phyloP scores from a whole-genome alignment of 2,888 invertebrate species.

The Odontothrips loti region DNA sequence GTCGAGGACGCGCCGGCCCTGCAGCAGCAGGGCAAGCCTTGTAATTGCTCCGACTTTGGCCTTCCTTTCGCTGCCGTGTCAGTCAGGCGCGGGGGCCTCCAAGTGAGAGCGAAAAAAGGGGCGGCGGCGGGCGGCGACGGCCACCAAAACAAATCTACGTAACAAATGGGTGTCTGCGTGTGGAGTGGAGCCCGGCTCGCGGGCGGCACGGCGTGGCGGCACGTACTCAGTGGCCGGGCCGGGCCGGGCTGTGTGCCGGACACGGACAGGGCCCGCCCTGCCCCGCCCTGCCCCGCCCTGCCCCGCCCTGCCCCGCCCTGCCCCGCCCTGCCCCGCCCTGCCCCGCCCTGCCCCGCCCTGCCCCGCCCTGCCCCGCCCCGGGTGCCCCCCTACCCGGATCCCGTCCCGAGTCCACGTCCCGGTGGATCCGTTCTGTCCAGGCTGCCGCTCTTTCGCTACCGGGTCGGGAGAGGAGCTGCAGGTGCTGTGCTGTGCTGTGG shows the following conservation, averaged over 20 bases:
- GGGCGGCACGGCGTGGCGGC: neutral
- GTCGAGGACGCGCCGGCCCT: neutral
- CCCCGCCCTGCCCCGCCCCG: too few species aligned
- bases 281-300: too few species aligned
- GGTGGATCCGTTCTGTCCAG: too few species aligned
- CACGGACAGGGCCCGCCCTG: too few species aligned
- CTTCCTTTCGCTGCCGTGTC: constrained; percentile 23
- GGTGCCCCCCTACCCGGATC: too few species aligned
- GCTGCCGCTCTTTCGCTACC: too few species aligned
- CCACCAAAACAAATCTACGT: neutral
- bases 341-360: too few species aligned
- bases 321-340: too few species aligned
- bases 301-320: too few species aligned
- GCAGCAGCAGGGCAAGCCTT: neutral
- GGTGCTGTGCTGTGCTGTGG: too few species aligned
- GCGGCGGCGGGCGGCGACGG: neutral
- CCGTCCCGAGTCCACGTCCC: too few species aligned
- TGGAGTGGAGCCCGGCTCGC: neutral
- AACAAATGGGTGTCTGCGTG: neutral
- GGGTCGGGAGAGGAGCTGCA: too few species aligned
- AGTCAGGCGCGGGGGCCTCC: neutral
- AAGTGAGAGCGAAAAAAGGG: neutral
- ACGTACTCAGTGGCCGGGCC: neutral
- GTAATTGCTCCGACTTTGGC: constrained; percentile 7
- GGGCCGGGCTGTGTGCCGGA: neutral